Evolutionary conservation across 1,140 invertebrate species (phyloP).

Genomic region (Ceratina australensis): DNA sequence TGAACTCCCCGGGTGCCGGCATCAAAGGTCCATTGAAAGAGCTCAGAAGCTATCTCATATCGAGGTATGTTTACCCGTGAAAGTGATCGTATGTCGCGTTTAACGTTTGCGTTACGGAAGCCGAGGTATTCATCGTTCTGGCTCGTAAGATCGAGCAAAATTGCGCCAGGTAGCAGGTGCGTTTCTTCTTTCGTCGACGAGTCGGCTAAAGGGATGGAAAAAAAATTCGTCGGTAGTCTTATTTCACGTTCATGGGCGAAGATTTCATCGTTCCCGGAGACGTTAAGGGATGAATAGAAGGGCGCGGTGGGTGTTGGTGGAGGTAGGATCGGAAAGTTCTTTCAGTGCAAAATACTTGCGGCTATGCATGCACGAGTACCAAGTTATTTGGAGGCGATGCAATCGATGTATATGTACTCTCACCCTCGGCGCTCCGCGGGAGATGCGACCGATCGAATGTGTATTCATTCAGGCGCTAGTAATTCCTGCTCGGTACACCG

Average conservation of each 20-base stretch:
- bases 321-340: constrained; percentile 47
- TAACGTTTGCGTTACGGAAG: neutral
- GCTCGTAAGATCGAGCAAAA: constrained; percentile 12
- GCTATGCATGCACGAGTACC: constrained; percentile 45
- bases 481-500: neutral
- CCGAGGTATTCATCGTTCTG: neutral
- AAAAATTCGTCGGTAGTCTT: constrained; percentile 54
- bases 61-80: neutral
- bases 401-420: constrained; percentile 30
- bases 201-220: neutral
- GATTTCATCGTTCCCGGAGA: constrained; percentile 57
- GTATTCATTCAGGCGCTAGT: neutral
- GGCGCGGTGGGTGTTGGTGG: constrained; percentile 12
- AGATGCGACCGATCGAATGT: constrained; percentile 31
- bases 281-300: neutral
- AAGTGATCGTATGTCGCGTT: neutral
- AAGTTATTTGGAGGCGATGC: constrained; percentile 25
- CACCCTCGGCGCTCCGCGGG: neutral
- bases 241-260: constrained; percentile 53
- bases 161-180: constrained; percentile 34
- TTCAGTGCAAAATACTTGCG: constrained; percentile 48
- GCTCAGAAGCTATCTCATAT: neutral
- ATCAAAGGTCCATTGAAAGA: neutral
- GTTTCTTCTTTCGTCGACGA: neutral
- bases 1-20: neutral